Evolutionary conservation across 2,797 vertebrate species (phyloP), one percentile per base, ranked within the genome.

Genomic region (Malacoctenus gilli): DNA sequence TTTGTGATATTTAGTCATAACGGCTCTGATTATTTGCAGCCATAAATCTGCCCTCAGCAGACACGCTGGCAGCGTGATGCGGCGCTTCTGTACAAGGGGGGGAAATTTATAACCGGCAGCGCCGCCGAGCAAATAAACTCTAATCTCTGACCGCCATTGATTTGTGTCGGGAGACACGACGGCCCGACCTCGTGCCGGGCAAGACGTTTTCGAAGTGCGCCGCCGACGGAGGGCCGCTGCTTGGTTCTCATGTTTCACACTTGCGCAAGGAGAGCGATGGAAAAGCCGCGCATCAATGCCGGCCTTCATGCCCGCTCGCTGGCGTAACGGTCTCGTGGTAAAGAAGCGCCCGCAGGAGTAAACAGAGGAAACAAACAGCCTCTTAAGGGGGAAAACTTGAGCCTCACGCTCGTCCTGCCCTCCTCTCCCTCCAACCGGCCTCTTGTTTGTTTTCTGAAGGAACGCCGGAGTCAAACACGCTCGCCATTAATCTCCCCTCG

Each of bases 251-350:
- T 67, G 53, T 81, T 81, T 81, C 75, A 79, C 28, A 39, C 38
- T 28, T 11, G 4, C 1, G 10, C 43, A 59, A 59, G 44, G 55
- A 46, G 41, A 44, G 51, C 20, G 49, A 56, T 62, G 68, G 63
- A 80, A 83, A 69, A n/a, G n/a, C 49, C 56, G 37, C 54, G 58
- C 68, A 69, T 74, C 75, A 78, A 73, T 71, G 75, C 67, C 28
- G 8, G 38, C 71, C 69, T 79, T 82, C 75, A 68, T 74, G 37
- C 1, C 30, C 67, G 6, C 44, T 28, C 41, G 31, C 16, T 20
- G 44, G 46, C 19, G 9, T 11, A 65, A 62, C 40, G 23, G 66
- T 21, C 59, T 56, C 50, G 7, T 10, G 40, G 50, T 59, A 8
- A 53, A 41, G 69, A 47, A n/a, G 10, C 34, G 40, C 51, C 13